Percentiles rank a stretch among this genome's conserved stretches.
These are phyloP conservation scores for Callipepla californica DNA, from an alignment of 2,113 vertebrate genomes.

Conservation along the genomic window DNA sequence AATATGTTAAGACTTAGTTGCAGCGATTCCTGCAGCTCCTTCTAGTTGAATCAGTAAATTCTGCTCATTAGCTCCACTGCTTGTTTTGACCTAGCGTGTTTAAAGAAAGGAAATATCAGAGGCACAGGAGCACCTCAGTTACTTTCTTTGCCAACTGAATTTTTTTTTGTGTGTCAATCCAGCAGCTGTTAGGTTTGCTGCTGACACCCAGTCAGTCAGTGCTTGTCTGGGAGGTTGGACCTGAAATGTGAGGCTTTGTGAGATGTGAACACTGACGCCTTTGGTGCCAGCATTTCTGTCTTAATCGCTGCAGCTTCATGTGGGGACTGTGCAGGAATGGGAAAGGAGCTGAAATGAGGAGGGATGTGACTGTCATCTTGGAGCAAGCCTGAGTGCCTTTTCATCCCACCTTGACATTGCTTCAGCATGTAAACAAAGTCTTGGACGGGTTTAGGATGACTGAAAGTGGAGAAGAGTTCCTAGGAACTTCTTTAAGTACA, in stretches of 20 bases:
- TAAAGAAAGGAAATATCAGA: not conserved
- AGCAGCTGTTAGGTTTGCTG: not conserved
- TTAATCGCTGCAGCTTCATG: not conserved
- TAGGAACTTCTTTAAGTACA: not conserved
- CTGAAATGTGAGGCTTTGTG: fast-evolving
- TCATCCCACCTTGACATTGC: not conserved
- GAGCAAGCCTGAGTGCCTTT: too few species aligned
- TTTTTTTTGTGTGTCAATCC: not conserved
- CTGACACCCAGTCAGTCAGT: not conserved
- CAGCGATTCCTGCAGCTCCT: conserved; percentile 19
- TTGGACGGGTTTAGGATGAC: not conserved
- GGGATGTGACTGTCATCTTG: fast-evolving
- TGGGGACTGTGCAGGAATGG: fast-evolving
- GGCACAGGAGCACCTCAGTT: not conserved
- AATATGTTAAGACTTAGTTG: conserved; percentile 10
- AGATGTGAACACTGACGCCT: not conserved
- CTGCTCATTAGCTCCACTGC: conserved; percentile 6
- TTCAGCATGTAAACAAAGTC: not conserved
- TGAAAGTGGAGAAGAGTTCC: not conserved
- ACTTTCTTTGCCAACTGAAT: not conserved
- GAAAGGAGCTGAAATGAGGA: fast-evolving
- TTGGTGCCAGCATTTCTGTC: not conserved
- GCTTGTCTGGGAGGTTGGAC: fast-evolving
- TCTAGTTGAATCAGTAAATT: not conserved
- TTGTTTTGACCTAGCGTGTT: not conserved